Conservation (phyloP, 2,888 invertebrate genomes). For the Diabrotica balteata region DNA sequence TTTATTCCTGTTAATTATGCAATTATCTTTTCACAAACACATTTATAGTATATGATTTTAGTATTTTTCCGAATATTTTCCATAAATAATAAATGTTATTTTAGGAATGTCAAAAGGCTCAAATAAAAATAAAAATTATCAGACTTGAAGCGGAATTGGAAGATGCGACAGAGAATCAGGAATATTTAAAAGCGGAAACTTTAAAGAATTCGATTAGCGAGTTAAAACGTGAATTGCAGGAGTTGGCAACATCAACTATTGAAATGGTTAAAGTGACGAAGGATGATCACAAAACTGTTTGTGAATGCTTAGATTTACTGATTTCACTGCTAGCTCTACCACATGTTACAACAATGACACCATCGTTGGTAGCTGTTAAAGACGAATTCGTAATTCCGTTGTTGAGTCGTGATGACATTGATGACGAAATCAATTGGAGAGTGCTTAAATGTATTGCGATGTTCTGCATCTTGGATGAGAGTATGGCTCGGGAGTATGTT, state of each 20-base stretch:
- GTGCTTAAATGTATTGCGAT: conserved; percentile 43
- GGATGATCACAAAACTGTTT: conserved; percentile 42
- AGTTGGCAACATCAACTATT: conserved; percentile 23
- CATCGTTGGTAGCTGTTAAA: conserved; percentile 37
- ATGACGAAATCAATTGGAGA: conserved; percentile 43
- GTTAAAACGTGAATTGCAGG: conserved; percentile 40
- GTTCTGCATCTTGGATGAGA: conserved; percentile 42
- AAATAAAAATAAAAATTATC: conserved; percentile 46
- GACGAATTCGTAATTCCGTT: conserved; percentile 46
- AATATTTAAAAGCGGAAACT: conserved; percentile 43
- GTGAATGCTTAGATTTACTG: conserved; percentile 46
- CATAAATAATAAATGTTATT: neutral
- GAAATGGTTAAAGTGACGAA: conserved; percentile 33
- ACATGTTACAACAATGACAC: conserved; percentile 28
- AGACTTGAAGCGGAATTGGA: conserved; percentile 44
- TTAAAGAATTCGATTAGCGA: conserved; percentile 41
- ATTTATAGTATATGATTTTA: too few relatives aligned
- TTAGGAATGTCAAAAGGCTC: conserved; percentile 42
- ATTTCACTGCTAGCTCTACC: conserved; percentile 39
- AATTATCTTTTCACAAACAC: too few relatives aligned
- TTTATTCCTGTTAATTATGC: too few relatives aligned
- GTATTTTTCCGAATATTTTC: too few relatives aligned
- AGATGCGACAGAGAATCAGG: conserved; percentile 43
- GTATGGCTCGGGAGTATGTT: conserved; percentile 39
- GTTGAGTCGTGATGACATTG: conserved; percentile 25